Evolutionary conservation across 2,888 invertebrate species (phyloP), one percentile per base, ranked within the genome.

Genomic region (Cosmorhoe ocellata): DNA sequence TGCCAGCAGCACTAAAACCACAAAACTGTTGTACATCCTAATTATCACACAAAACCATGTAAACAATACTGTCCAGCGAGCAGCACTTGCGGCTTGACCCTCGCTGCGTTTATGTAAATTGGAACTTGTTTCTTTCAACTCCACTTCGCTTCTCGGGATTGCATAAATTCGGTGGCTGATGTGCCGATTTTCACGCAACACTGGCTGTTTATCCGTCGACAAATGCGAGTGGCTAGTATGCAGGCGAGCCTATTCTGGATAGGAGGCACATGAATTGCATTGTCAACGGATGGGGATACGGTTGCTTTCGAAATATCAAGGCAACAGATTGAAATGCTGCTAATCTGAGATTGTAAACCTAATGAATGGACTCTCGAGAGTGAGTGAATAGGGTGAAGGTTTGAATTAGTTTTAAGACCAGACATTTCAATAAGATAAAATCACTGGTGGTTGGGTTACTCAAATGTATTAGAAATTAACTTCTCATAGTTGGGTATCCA

Each of bases 121-220:
- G 56, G 72, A 83, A 80, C 87, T 63, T 70, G 81, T 84, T 18
- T 84, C 76, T 84, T 81, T 85, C 81, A 39, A 52, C 33, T 43
- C 42, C 52, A 22, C 44, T 45, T 40, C 31, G 38, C 32, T 82
- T 81, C 79, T 79, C 66, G 74, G 73, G 42, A 48, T 89, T 88
- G 86, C 87, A 88, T 76, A 81, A 86, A 86, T 81, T 77, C 75
- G 69, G 64, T 68, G 69, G 74, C 71, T 74, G 80, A 79, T 87
- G 85, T 84, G 74, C 84, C 79, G 85, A 85, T 79, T 86, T 86
- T 82, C 84, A 88, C 84, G 87, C 81, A 80, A 84, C 79, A 67
- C 67, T 82, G 82, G 59, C 33, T 66, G 67, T 71, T 80, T 76
- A 81, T 81, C 77, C 79, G 84, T 76, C 76, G 71, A 76, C 76